Evolutionary conservation across 2,113 vertebrate species (phyloP).

Genomic region (Picathartes gymnocephalus): DNA sequence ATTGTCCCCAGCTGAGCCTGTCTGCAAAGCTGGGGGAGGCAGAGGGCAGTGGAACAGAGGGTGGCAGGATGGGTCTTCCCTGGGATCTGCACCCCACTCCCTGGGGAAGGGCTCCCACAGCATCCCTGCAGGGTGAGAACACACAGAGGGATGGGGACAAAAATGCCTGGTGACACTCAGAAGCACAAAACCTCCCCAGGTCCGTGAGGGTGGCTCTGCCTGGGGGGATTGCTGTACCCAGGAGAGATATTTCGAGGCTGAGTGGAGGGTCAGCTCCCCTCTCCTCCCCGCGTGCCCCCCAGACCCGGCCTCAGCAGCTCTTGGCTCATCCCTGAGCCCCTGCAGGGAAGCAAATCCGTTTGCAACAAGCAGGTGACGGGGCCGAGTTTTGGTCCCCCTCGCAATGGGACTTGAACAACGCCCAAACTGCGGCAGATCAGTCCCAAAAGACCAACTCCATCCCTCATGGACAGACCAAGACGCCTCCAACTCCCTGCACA

Average conservation of each 20-base stretch:
- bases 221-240: accelerated
- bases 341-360: neutral
- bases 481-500: neutral
- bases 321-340: neutral
- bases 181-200: neutral
- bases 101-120: neutral
- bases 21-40: neutral
- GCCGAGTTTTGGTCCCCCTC: neutral
- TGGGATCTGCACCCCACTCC: accelerated
- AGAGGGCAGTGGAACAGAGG: neutral
- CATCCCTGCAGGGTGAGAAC: neutral
- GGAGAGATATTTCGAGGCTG: neutral
- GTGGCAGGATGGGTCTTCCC: neutral
- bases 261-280: neutral
- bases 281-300: neutral
- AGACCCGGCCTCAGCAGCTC: neutral
- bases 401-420: accelerated
- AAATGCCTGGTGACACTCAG: neutral
- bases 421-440: accelerated
- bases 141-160: neutral
- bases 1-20: accelerated
- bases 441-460: neutral
- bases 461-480: accelerated
- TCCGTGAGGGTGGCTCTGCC: neutral
- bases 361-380: neutral